Percentiles rank a stretch among this genome's conserved stretches.
Evolutionary conservation across 1,140 invertebrate species (phyloP).

Genomic region (Brachystomella parvula): DNA sequence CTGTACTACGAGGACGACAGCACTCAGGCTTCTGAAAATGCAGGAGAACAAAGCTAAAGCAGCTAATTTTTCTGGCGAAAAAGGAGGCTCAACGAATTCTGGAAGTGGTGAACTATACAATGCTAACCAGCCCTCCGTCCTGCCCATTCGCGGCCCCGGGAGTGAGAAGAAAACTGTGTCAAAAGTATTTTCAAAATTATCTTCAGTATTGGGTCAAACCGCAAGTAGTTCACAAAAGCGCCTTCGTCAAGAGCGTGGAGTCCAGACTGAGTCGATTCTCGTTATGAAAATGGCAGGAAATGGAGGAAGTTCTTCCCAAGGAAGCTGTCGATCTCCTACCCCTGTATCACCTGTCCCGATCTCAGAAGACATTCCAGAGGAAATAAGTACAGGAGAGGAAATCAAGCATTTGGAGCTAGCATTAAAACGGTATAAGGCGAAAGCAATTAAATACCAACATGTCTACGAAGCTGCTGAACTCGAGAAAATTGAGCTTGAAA

Average conservation of each 20-base stretch:
- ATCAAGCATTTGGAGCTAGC: slow-evolving; percentile 23
- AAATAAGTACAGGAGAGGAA: slow-evolving; percentile 12
- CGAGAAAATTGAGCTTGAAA: slow-evolving; percentile 46
- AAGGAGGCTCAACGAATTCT: slow-evolving; percentile 16
- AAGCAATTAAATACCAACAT: slow-evolving; percentile 25
- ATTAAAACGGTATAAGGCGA: slow-evolving; percentile 19
- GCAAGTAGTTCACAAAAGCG: slow-evolving; percentile 32
- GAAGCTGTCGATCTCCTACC: neutral
- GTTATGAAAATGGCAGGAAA: neutral
- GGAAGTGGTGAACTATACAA: slow-evolving; percentile 32
- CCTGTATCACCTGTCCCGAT: neutral
- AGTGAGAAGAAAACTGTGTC: slow-evolving; percentile 22
- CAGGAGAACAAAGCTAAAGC: slow-evolving; percentile 28
- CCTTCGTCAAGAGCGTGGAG: slow-evolving; percentile 22
- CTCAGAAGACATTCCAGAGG: neutral
- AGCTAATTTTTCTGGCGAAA: neutral
- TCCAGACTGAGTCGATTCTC: slow-evolving; percentile 20
- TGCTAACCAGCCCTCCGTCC: neutral
- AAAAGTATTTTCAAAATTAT: slow-evolving; percentile 35
- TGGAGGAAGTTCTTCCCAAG: neutral
- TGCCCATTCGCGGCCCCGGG: slow-evolving; percentile 4
- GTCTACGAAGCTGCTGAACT: slow-evolving; percentile 30
- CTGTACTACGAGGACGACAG: slow-evolving; percentile 27
- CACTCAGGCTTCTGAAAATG: slow-evolving; percentile 31
- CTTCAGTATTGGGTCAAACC: slow-evolving; percentile 32